These are phyloP conservation scores for Clitarchus hookeri DNA, from an alignment of 2,888 invertebrate species.

Conservation along the genomic window DNA sequence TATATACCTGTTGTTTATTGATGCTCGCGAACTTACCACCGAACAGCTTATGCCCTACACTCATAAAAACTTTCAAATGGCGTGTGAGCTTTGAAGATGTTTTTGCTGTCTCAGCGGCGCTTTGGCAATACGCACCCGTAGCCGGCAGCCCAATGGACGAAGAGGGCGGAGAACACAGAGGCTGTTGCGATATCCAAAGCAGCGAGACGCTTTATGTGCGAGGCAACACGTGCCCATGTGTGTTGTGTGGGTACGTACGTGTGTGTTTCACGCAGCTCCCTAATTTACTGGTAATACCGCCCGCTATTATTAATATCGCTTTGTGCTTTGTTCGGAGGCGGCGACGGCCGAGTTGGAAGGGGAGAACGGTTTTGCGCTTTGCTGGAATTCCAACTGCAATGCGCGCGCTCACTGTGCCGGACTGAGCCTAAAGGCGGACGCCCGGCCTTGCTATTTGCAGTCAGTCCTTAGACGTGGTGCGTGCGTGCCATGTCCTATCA, in stretches of 20 bases:
- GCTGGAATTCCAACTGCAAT: background rate
- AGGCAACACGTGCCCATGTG: background rate
- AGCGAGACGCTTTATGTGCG: background rate
- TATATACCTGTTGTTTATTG: no score
- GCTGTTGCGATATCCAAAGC: background rate
- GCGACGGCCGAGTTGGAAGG: background rate
- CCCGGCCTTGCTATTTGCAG: no score
- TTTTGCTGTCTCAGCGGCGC: background rate
- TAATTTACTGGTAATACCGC: background rate
- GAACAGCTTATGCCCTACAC: no score
- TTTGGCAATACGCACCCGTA: background rate
- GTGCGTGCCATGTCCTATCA: no score
- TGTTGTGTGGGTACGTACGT: no score
- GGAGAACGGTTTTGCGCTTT: background rate
- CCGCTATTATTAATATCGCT: background rate
- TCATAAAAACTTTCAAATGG: no score
- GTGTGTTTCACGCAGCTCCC: background rate
- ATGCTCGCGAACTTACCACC: no score
- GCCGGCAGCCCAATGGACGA: background rate
- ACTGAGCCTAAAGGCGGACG: no score
- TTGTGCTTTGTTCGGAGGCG: background rate
- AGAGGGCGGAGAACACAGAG: background rate
- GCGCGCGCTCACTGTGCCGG: background rate
- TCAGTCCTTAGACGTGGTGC: no score
- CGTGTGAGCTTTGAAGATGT: background rate